phyloP scores from a whole-genome alignment of 2,113 vertebrate species.

The Myrmecophaga tridactyla region DNA sequence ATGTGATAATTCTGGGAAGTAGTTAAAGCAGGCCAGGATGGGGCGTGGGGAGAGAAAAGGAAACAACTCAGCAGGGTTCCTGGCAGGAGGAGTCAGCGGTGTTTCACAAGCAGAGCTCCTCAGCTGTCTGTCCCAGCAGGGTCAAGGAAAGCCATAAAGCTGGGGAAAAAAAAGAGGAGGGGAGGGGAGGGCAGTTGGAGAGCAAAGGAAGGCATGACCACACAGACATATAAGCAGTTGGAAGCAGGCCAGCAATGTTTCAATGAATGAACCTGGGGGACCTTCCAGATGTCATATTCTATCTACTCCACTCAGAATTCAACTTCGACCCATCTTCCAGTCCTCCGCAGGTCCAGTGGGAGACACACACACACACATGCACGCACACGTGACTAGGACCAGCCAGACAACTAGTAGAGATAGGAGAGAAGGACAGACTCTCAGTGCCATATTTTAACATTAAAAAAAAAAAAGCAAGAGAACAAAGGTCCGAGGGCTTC shows the following conservation, averaged over 20 bases:
- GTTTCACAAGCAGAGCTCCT: not conserved
- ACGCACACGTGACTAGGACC: not conserved
- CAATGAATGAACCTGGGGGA: no score
- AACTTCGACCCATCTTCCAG: not conserved
- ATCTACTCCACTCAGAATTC: not conserved
- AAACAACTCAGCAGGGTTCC: not conserved
- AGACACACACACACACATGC: not conserved
- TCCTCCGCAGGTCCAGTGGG: not conserved
- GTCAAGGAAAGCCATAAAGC: not conserved
- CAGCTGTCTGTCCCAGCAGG: not conserved
- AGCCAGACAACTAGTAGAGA: no score
- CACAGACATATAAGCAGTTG: no score
- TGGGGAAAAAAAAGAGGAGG: not conserved
- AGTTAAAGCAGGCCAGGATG: not conserved
- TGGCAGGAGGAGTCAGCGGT: not conserved
- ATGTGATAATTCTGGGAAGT: not conserved
- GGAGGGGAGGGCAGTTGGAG: rapidly evolving
- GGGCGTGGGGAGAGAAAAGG: not conserved
- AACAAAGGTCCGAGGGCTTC: not conserved
- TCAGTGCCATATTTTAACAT: not conserved
- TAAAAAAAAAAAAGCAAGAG: not conserved
- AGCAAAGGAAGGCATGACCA: not conserved
- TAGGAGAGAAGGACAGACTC: not conserved
- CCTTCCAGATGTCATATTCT: not conserved
- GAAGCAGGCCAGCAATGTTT: not conserved